Conservation (phyloP, 2,113 vertebrate genomes). For the Aythya baeri region DNA sequence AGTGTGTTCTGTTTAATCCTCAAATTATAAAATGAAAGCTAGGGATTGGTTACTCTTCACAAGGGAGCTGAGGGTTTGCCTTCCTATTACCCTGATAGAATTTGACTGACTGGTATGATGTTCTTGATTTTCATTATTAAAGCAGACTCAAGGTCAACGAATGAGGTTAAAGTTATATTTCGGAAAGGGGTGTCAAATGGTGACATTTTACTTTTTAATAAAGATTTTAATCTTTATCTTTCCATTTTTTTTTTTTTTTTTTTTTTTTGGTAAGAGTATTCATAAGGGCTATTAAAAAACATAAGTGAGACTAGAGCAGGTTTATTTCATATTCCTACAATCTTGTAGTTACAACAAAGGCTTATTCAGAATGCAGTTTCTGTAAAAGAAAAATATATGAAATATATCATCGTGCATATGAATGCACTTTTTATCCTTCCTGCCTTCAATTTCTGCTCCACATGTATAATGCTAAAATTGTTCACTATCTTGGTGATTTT, state of each 20-base stretch:
- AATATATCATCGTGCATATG: neutral
- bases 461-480: neutral
- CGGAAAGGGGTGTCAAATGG: neutral
- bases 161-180: neutral
- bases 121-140: constrained; percentile 5
- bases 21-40: neutral
- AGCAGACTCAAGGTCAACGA: neutral
- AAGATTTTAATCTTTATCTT: neutral
- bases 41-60: neutral
- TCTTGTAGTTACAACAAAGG: neutral
- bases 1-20: neutral
- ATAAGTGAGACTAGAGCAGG: neutral
- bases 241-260: neutral
- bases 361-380: neutral
- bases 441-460: neutral
- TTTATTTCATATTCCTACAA: neutral
- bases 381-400: neutral
- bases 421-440: neutral
- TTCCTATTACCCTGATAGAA: neutral
- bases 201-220: neutral
- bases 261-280: neutral
- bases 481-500: neutral
- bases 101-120: neutral
- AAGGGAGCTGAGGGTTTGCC: neutral
- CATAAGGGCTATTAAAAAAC: neutral